phyloP scores from a whole-genome alignment of 2,888 invertebrate genomes.

The Acronicta leporina region DNA sequence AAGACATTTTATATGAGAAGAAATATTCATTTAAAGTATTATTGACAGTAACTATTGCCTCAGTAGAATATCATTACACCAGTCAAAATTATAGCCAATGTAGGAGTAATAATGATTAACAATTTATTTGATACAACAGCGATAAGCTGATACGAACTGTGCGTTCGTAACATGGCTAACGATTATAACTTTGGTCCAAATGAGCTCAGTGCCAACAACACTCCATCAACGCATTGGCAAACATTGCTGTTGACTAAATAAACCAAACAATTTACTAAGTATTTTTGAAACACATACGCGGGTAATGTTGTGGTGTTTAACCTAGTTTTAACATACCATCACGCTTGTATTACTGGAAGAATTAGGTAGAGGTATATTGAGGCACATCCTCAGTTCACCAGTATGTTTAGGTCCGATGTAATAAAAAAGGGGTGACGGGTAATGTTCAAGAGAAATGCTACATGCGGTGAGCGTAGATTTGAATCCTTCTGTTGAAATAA shows the following conservation, averaged over 20 bases:
- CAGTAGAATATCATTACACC: no score
- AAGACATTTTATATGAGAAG: no score
- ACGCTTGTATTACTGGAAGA: no score
- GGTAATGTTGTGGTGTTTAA: slow-evolving; percentile 30
- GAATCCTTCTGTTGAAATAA: no score
- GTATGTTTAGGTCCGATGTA: no score
- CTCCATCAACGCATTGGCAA: slow-evolving; percentile 58
- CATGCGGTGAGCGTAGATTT: no score
- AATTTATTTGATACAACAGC: slow-evolving; percentile 54
- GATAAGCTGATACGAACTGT: slow-evolving; percentile 51
- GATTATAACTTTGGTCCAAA: slow-evolving; percentile 58
- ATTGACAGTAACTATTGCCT: no score
- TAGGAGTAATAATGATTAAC: slow-evolving; percentile 50
- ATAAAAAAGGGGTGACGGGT: no score
- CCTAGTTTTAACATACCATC: slow-evolving; percentile 1
- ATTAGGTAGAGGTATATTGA: no score
- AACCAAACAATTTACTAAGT: slow-evolving; percentile 48
- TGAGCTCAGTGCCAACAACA: slow-evolving; percentile 57
- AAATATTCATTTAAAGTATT: no score
- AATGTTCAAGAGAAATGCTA: no score
- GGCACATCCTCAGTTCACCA: no score
- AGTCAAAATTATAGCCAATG: slow-evolving; percentile 33
- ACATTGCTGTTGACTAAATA: slow-evolving; percentile 57
- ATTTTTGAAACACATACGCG: slow-evolving; percentile 46
- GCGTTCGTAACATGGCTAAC: slow-evolving; percentile 53